These are phyloP conservation scores for Micrasema minimum DNA, from an alignment of 1,140 invertebrate species.

Conservation along the genomic window DNA sequence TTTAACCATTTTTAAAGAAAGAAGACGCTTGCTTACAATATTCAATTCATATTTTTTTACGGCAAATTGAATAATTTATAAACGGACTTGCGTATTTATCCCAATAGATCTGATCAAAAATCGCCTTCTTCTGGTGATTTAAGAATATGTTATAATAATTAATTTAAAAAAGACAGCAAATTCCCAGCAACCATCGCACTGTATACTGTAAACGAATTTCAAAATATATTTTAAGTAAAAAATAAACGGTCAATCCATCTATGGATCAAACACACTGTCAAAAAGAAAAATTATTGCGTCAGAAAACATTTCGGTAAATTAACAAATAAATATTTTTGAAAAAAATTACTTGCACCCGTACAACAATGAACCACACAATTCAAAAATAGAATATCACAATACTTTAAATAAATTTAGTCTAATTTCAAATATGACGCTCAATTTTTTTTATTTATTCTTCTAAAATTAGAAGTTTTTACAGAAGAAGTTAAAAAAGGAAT, in stretches of 20 bases:
- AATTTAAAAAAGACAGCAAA: constrained; percentile 50
- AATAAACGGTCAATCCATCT: constrained; percentile 48
- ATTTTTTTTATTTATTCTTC: too few species aligned
- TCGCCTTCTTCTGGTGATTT: background rate
- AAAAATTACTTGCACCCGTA: background rate
- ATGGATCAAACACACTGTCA: constrained; percentile 51
- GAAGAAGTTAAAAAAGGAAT: too few species aligned
- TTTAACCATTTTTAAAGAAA: too few species aligned
- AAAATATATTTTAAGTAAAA: constrained; percentile 47
- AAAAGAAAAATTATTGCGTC: constrained; percentile 15
- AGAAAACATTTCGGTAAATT: too few species aligned
- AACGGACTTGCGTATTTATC: background rate
- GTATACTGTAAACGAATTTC: constrained; percentile 52
- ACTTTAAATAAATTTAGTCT: too few species aligned
- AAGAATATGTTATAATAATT: constrained; percentile 40
- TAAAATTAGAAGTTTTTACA: too few species aligned
- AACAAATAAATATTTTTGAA: too few species aligned
- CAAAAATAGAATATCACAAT: too few species aligned
- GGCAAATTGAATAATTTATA: too few species aligned
- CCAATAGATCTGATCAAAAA: background rate
- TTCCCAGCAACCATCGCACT: constrained; percentile 54
- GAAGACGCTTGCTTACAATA: too few species aligned
- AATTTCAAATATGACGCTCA: too few species aligned
- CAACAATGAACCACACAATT: background rate
- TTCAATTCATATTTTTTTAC: too few species aligned